phyloP scores from a whole-genome alignment of 2,797 vertebrate species.

The Danio kyathit region DNA sequence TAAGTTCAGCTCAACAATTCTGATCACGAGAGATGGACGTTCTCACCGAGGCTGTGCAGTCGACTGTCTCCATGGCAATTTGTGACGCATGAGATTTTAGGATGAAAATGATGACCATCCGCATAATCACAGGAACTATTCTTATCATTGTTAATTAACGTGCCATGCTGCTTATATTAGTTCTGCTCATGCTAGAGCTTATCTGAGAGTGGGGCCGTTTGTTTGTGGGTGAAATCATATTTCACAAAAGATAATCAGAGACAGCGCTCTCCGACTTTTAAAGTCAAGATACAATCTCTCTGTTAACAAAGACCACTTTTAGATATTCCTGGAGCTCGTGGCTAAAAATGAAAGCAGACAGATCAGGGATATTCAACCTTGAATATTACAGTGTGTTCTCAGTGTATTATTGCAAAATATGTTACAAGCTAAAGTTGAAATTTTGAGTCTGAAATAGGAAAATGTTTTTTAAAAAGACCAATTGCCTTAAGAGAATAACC shows the following conservation, averaged over 20 bases:
- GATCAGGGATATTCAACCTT: background rate
- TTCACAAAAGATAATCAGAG: conserved; percentile 53
- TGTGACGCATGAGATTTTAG: conserved; percentile 24
- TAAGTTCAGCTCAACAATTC: conserved; percentile 8
- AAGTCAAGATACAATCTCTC: conserved; percentile 48
- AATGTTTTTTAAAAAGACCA: background rate
- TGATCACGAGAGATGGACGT: conserved; percentile 16
- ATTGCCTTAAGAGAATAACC: conserved; percentile 1
- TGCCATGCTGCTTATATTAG: conserved; percentile 43
- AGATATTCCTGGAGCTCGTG: conserved; percentile 47
- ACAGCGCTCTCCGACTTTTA: conserved; percentile 21
- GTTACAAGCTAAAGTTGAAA: background rate
- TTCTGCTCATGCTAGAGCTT: conserved; percentile 7
- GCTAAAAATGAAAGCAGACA: conserved; percentile 36
- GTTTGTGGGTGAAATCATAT: conserved; percentile 56
- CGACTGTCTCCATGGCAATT: conserved; percentile 10
- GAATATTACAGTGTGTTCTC: background rate
- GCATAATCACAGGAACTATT: conserved; percentile 31
- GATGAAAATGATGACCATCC: conserved; percentile 23
- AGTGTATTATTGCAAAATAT: background rate
- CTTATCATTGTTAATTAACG: conserved; percentile 52
- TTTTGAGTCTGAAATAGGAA: background rate
- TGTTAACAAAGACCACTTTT: conserved; percentile 55
- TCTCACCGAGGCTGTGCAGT: conserved; percentile 17
- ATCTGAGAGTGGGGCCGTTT: conserved; percentile 41